A percentile compares a stretch with the other conserved stretches of the same genome.
These are phyloP conservation scores for Aphaenogaster rudis DNA, from an alignment of 1,140 invertebrate genomes.

Conservation along the genomic window DNA sequence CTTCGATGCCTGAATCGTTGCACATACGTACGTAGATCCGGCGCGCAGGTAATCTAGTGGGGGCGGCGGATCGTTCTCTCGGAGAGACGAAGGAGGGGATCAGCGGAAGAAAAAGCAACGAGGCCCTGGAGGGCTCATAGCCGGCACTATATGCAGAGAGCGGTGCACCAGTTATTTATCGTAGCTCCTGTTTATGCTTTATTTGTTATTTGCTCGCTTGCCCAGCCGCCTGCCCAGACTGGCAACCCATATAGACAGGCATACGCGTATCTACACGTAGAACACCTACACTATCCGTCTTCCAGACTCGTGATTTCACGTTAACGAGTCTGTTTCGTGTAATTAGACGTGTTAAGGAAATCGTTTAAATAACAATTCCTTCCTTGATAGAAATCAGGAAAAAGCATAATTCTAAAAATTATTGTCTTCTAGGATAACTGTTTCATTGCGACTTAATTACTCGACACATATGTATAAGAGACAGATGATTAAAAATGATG, in stretches of 20 bases:
- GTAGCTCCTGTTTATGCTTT: slow-evolving; percentile 83
- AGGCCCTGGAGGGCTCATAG: slow-evolving; percentile 66
- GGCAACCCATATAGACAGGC: slow-evolving; percentile 57
- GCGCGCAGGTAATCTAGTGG: slow-evolving; percentile 50
- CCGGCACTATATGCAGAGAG: slow-evolving; percentile 65
- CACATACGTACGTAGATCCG: slow-evolving; percentile 59
- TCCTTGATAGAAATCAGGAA: not conserved
- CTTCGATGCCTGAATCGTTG: slow-evolving; percentile 54
- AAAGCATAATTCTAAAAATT: slow-evolving; percentile 15
- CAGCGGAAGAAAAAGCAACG: slow-evolving; percentile 48
- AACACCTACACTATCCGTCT: slow-evolving; percentile 63
- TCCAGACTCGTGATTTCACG: slow-evolving; percentile 51
- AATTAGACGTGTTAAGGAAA: slow-evolving; percentile 55
- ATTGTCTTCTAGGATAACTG: not conserved
- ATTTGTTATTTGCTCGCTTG: slow-evolving; percentile 81
- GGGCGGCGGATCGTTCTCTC: slow-evolving; percentile 52
- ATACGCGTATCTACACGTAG: not conserved
- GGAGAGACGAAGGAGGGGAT: not conserved
- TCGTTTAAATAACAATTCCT: slow-evolving; percentile 39
- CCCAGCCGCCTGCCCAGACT: slow-evolving; percentile 51
- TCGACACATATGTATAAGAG: not conserved
- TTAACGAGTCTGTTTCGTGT: slow-evolving; percentile 67
- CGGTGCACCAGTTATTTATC: slow-evolving; percentile 82
- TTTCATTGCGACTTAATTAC: slow-evolving; percentile 9
- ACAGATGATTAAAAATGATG: slow-evolving; percentile 13